A percentile compares a stretch with the other conserved stretches of the same genome.
Conservation (phyloP, 2,113 vertebrate species). For the Colossoma macropomum region DNA sequence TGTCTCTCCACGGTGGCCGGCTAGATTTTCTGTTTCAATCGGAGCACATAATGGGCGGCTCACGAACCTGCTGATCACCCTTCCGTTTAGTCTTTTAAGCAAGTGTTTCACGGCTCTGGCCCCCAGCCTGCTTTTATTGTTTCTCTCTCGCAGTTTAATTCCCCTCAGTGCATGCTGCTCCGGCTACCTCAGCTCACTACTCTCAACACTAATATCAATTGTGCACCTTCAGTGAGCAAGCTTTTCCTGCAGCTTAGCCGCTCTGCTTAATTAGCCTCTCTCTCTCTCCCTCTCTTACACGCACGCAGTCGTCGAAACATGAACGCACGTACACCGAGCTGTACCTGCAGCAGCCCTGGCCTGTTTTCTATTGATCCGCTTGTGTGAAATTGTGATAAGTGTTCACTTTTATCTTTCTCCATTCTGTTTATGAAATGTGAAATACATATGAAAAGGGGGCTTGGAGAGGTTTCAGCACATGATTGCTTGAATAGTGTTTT, state of each 20-base stretch:
- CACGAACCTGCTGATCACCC: slow-evolving; percentile 43
- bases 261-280: slow-evolving; percentile 58
- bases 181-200: slow-evolving; percentile 27
- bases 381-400: slow-evolving; percentile 43
- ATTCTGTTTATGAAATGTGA: slow-evolving; percentile 30
- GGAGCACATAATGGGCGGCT: slow-evolving; percentile 49
- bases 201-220: slow-evolving; percentile 51
- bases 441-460: slow-evolving; percentile 25
- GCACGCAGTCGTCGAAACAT: slow-evolving; percentile 47
- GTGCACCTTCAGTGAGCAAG: slow-evolving; percentile 50
- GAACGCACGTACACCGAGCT: slow-evolving; percentile 41
- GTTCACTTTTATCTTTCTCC: slow-evolving; percentile 34
- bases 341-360: slow-evolving; percentile 34
- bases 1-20: slow-evolving; percentile 43
- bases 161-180: slow-evolving; percentile 42
- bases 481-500: slow-evolving; percentile 26
- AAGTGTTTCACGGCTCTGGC: slow-evolving; percentile 37
- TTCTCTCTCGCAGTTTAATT: slow-evolving; percentile 50
- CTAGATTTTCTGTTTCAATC: slow-evolving; percentile 40
- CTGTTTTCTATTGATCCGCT: slow-evolving; percentile 40
- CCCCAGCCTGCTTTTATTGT: slow-evolving; percentile 50
- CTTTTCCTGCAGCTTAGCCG: slow-evolving; percentile 37
- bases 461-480: slow-evolving; percentile 1
- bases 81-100: slow-evolving; percentile 53
- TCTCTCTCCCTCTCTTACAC: slow-evolving; percentile 40